Evolutionary conservation across 2,888 invertebrate species (phyloP).

Genomic region (Cerceris rybyensis): DNA sequence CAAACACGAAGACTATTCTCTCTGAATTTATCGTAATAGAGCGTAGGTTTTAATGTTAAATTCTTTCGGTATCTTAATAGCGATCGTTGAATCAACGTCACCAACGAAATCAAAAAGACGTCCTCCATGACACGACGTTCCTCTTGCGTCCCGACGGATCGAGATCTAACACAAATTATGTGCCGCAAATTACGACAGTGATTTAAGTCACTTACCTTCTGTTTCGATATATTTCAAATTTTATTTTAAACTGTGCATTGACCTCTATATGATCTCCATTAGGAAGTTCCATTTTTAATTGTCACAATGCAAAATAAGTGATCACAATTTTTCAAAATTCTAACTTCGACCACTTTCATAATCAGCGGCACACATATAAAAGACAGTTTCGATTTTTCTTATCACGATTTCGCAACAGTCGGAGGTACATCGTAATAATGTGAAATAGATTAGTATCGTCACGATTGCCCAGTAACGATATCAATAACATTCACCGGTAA

Average conservation of each 20-base stretch:
- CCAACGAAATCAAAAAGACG: not conserved
- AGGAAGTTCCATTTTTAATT: no score
- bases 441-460: not conserved
- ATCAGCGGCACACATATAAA: not conserved
- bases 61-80: conserved; percentile 26
- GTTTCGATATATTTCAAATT: not conserved
- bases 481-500: not conserved
- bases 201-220: not conserved
- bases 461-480: not conserved
- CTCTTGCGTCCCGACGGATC: not conserved
- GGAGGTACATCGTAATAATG: not conserved
- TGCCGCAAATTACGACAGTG: not conserved
- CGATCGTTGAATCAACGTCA: conserved; percentile 16
- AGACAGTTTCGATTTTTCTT: not conserved
- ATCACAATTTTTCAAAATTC: not conserved
- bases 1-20: not conserved
- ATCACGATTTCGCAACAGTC: not conserved
- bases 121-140: no score
- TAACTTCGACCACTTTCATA: no score
- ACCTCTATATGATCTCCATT: no score
- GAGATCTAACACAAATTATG: not conserved
- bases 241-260: no score
- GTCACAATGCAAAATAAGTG: no score
- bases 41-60: not conserved
- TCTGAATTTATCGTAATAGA: conserved; percentile 17